Evolutionary conservation across 53 echinoderm and acorn worm species (phyloP).

Genomic region (Henricia sp.): DNA sequence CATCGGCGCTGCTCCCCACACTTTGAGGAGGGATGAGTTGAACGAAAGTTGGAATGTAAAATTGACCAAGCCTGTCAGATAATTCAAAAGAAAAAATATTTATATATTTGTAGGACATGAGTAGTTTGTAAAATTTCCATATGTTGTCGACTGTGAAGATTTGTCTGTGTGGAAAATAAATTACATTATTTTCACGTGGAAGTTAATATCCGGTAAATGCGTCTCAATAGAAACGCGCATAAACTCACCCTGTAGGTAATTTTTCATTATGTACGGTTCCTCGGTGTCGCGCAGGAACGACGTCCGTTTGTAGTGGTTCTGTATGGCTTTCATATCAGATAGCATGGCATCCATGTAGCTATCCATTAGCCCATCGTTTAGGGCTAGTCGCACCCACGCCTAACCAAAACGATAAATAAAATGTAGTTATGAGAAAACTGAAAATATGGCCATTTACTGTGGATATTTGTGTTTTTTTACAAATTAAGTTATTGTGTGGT

Average conservation of each 20-base stretch:
- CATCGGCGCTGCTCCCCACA: constrained; percentile 93
- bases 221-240: too few relatives aligned
- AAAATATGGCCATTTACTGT: not conserved
- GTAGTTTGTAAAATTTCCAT: too few relatives aligned
- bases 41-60: constrained; percentile 93
- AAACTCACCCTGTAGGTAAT: constrained; percentile 90
- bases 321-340: constrained; percentile 70
- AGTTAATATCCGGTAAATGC: too few relatives aligned
- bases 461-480: too few relatives aligned
- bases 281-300: constrained; percentile 87
- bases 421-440: not conserved
- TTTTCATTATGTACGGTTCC: constrained; percentile 85
- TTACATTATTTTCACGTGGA: too few relatives aligned
- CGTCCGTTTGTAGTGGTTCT: constrained; percentile 73
- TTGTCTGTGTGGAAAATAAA: too few relatives aligned
- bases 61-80: constrained; percentile 78
- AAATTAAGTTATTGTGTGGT: too few relatives aligned
- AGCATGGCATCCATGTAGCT: constrained; percentile 93
- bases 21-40: constrained; percentile 92
- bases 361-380: constrained; percentile 94
- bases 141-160: too few relatives aligned
- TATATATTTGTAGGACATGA: too few relatives aligned
- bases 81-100: too few relatives aligned
- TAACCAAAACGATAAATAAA: not conserved
- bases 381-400: constrained; percentile 94